A percentile compares a stretch with the other conserved stretches of the same genome.
Evolutionary conservation across 1,140 invertebrate species (phyloP).

Genomic region (Bombus pyrosoma): DNA sequence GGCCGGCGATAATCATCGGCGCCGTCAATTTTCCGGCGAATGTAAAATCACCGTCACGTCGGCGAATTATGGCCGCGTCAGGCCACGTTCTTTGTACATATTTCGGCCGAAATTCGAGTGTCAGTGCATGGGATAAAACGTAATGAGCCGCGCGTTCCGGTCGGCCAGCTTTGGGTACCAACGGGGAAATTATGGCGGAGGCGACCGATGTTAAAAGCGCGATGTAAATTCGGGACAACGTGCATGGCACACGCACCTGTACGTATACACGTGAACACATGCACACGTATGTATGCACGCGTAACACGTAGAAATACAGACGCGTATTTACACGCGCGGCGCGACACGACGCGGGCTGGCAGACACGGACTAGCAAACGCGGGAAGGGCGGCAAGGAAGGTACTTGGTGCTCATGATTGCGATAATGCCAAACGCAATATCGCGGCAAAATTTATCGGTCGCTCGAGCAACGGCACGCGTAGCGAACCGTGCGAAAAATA

Average conservation of each 20-base stretch:
- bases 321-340: neutral
- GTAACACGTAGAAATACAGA: neutral
- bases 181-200: conserved; percentile 61
- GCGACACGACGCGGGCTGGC: neutral
- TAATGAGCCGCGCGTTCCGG: conserved; percentile 59
- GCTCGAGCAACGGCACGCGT: conserved; percentile 58
- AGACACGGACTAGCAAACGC: neutral
- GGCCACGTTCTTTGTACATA: conserved; percentile 59
- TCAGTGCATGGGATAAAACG: conserved; percentile 57
- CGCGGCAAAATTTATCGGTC: conserved; percentile 69
- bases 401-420: conserved; percentile 64
- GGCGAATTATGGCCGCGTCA: conserved; percentile 59
- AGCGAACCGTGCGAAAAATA: conserved; percentile 64
- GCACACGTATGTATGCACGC: neutral
- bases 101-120: conserved; percentile 61
- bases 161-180: conserved; percentile 47
- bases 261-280: neutral
- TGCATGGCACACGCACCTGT: neutral
- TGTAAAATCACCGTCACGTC: conserved; percentile 59
- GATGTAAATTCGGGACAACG: conserved; percentile 65
- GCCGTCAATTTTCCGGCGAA: conserved; percentile 58
- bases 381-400: conserved; percentile 29
- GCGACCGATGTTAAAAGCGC: conserved; percentile 69
- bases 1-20: conserved; percentile 44
- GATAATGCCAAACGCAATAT: conserved; percentile 73